Evolutionary conservation across 2,113 vertebrate genomes (phyloP).

Genomic region (Glaucomys volans): DNA sequence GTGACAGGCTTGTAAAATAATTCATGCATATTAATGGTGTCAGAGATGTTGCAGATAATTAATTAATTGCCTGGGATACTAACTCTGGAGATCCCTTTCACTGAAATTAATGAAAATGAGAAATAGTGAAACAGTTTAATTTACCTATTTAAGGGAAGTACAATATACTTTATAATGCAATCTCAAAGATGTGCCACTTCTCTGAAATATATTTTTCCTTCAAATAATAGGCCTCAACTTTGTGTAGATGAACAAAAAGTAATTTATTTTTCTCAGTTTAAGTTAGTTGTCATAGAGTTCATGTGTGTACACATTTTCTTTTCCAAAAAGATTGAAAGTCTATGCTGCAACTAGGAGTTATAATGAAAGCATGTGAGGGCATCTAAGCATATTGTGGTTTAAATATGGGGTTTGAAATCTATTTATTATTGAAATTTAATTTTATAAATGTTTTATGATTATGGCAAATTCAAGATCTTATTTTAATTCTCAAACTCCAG

Average conservation of each 20-base stretch:
- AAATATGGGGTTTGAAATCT: slow-evolving; percentile 43
- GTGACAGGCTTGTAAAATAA: slow-evolving; percentile 82
- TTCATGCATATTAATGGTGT: slow-evolving; percentile 82
- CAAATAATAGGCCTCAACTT: slow-evolving; percentile 61
- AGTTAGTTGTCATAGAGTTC: slow-evolving; percentile 7
- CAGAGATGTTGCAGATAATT: slow-evolving; percentile 85
- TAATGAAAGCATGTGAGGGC: not conserved
- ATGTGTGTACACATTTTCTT: not conserved
- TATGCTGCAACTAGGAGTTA: not conserved
- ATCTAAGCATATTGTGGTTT: not conserved
- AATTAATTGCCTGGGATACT: slow-evolving; percentile 75
- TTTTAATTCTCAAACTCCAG: slow-evolving; percentile 64
- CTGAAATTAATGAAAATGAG: slow-evolving; percentile 76
- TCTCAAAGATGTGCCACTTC: slow-evolving; percentile 82
- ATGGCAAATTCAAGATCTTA: slow-evolving; percentile 19
- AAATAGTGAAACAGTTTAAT: slow-evolving; percentile 74
- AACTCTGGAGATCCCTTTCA: slow-evolving; percentile 73
- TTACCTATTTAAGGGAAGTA: slow-evolving; percentile 76
- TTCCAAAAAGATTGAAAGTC: slow-evolving; percentile 42
- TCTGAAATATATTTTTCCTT: slow-evolving; percentile 81
- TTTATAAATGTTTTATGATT: slow-evolving; percentile 36
- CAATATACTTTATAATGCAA: slow-evolving; percentile 77
- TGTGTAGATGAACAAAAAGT: not conserved
- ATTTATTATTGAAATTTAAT: slow-evolving; percentile 25
- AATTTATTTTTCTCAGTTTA: slow-evolving; percentile 25